These are phyloP conservation scores for Asteroscopus sphinx DNA, from an alignment of 2,888 invertebrate species.

Conservation along the genomic window DNA sequence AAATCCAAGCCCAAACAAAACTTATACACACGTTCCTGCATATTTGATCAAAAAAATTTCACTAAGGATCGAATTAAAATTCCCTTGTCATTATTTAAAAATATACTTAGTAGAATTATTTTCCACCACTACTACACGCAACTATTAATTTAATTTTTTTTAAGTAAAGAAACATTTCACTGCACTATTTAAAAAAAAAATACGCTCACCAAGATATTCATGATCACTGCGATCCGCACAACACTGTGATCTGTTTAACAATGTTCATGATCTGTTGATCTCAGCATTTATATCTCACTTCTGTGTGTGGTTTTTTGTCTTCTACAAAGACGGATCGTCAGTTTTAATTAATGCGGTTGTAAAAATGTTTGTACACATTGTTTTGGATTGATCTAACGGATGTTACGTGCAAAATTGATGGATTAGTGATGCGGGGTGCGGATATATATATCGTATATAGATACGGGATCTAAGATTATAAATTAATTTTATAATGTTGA, in stretches of 20 bases:
- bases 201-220: conserved; percentile 70
- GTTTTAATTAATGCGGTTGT: conserved; percentile 53
- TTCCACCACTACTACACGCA: conserved; percentile 10
- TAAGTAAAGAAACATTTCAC: conserved; percentile 21
- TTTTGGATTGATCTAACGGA: conserved; percentile 34
- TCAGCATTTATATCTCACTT: conserved; percentile 69
- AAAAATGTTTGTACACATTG: conserved; percentile 40
- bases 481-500: too few relatives aligned
- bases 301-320: conserved; percentile 48
- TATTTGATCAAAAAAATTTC: too few relatives aligned
- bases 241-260: conserved; percentile 56
- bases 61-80: too few relatives aligned
- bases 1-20: too few relatives aligned
- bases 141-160: background rate
- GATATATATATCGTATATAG: too few relatives aligned
- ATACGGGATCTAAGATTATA: background rate
- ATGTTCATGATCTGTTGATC: conserved; percentile 62
- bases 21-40: too few relatives aligned
- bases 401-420: conserved; percentile 25
- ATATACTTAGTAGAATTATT: background rate
- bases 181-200: conserved; percentile 36
- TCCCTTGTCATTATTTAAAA: too few relatives aligned
- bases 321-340: conserved; percentile 45
- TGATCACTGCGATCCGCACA: conserved; percentile 61
- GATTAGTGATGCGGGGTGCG: conserved; percentile 21